Conservation (phyloP, 2,888 invertebrate species). For the Pseudococcus longispinus region DNA sequence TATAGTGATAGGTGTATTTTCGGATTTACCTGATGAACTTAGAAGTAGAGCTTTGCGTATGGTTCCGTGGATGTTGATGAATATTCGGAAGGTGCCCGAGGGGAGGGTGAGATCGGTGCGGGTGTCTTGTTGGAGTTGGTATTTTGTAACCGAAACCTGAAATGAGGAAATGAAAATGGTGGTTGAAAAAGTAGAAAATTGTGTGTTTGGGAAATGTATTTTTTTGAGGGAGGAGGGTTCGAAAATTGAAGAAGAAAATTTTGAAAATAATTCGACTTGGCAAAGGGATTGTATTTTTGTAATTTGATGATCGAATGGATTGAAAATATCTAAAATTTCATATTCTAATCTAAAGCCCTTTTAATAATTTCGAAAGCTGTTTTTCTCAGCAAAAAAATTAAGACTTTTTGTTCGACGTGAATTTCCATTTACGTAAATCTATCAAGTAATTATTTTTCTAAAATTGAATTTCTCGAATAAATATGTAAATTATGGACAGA, state of each 20-base stretch:
- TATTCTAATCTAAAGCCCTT: no score
- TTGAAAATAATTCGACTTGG: neutral
- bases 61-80: neutral
- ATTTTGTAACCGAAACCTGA: neutral
- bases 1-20: no score
- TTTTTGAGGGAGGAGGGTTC: neutral
- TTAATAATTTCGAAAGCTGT: no score
- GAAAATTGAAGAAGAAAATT: neutral
- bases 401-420: no score
- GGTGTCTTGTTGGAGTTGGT: neutral
- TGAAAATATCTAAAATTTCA: no score
- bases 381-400: no score
- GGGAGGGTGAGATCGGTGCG: neutral
- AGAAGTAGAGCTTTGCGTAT: slow-evolving; percentile 24
- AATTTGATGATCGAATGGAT: neutral
- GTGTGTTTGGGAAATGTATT: neutral
- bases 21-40: neutral
- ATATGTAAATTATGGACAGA: no score
- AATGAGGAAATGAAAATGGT: neutral
- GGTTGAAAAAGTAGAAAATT: neutral
- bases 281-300: neutral
- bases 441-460: no score
- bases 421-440: no score
- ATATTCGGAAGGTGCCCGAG: neutral
- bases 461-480: no score